These are phyloP conservation scores for Bombus confusus DNA, from an alignment of 1,140 invertebrate genomes.

Conservation along the genomic window DNA sequence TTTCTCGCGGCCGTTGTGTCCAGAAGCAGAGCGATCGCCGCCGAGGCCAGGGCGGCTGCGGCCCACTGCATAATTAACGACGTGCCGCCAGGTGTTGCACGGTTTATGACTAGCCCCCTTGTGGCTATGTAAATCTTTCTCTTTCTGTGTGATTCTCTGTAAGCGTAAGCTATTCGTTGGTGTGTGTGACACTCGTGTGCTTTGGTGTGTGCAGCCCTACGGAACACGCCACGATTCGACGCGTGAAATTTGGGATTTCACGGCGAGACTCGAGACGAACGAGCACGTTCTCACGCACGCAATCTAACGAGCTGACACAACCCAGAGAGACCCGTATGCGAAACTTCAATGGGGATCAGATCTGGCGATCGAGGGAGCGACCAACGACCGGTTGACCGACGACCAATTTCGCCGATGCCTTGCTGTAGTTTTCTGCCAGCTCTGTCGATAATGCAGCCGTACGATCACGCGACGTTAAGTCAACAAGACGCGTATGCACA, in stretches of 20 bases:
- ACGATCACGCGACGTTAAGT: not conserved
- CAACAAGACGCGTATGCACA: constrained; percentile 33
- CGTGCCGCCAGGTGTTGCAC: constrained; percentile 62
- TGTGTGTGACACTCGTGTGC: not conserved
- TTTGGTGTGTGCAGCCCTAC: not conserved
- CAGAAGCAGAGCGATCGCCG: constrained; percentile 65
- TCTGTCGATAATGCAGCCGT: constrained; percentile 43
- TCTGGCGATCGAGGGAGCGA: constrained; percentile 22
- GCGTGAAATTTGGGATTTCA: constrained; percentile 63
- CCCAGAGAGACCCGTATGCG: constrained; percentile 5
- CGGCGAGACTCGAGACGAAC: constrained; percentile 49
- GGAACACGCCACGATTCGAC: constrained; percentile 45
- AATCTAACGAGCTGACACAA: constrained; percentile 48
- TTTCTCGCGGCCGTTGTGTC: constrained; percentile 69
- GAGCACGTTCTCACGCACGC: constrained; percentile 48
- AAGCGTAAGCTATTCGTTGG: not conserved
- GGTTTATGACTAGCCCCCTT: constrained; percentile 32
- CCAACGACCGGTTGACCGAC: constrained; percentile 34
- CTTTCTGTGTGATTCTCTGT: not conserved
- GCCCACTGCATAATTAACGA: constrained; percentile 75
- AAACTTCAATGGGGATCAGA: constrained; percentile 22
- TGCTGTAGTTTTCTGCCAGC: not conserved
- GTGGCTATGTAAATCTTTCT: constrained; percentile 35
- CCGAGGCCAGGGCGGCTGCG: constrained; percentile 70
- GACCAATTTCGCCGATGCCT: constrained; percentile 35